phyloP scores from a whole-genome alignment of 2,888 invertebrate genomes.

The Meiosimyza platycephala region DNA sequence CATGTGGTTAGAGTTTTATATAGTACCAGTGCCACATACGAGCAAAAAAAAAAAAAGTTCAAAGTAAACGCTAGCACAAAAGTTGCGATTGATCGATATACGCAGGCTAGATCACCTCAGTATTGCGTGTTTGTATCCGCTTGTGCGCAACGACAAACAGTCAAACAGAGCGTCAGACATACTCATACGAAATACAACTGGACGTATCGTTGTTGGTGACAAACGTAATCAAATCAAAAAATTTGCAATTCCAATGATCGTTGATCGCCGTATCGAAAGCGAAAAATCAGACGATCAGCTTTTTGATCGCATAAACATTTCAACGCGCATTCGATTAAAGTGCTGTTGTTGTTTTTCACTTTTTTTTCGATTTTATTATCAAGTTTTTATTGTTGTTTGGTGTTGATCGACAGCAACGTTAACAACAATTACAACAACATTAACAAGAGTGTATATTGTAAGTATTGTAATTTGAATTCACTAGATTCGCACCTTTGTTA shows the following conservation, averaged over 20 bases:
- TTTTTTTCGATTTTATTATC: neutral
- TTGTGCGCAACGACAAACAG: neutral
- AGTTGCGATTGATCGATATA: neutral
- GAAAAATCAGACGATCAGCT: conserved; percentile 23
- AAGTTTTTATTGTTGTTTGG: neutral
- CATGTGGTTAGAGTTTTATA: too few species aligned
- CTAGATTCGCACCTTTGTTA: too few species aligned
- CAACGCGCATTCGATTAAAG: neutral
- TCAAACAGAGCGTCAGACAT: neutral
- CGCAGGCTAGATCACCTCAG: too few species aligned
- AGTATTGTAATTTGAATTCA: too few species aligned
- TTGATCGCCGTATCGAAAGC: conserved; percentile 29
- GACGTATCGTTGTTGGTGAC: conserved; percentile 13
- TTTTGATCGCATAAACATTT: neutral
- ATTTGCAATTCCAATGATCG: conserved; percentile 30
- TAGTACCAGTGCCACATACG: too few species aligned
- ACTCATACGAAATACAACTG: neutral
- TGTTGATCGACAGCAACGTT: conserved; percentile 9
- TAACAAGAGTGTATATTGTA: neutral
- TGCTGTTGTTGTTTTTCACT: neutral
- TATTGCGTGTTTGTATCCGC: too few species aligned
- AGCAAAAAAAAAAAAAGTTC: too few species aligned
- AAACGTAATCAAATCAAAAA: conserved; percentile 31
- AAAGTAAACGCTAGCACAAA: too few species aligned
- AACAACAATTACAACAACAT: conserved; percentile 1